Evolutionary conservation across 1,140 invertebrate species (phyloP), one percentile per base, ranked within the genome.

Genomic region (Coenobita brevimanus): DNA sequence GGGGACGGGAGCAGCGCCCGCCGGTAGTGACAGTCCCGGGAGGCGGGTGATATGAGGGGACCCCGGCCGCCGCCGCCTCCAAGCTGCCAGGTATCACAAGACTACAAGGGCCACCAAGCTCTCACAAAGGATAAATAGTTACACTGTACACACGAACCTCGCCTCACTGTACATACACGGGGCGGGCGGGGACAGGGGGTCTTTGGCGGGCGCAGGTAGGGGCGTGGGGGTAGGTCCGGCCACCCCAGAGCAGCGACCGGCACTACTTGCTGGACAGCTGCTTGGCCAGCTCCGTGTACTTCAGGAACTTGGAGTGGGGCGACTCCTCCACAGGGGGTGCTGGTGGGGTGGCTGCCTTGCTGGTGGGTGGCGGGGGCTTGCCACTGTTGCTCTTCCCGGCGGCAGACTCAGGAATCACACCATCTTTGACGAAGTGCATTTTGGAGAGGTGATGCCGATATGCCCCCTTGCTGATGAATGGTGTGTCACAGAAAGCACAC

Each of bases 351-450:
- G 92, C 15, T 91, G 92, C 10, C 92, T 92, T 64, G 91, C 92
- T 46, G 88, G 93, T 91, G 85, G 93, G 89, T 92, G 93, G 90
- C 92, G 94, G 92, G 92, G 94, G 91, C 90, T 93, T 91, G 92
- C 81, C 82, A 90, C 88, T 89, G 87, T 89, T 85, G 88, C 78
- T 89, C 92, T 93, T 90, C 91, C 91, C 43, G 91, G 91, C 41
- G 94, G 95, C 78, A 95, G 93, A 1, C 91, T 96, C 96, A 3
- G 95, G 96, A 89, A 96, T 95, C 27, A 96, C 95, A 15, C 96
- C 96, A 91, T 98, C 97, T 92, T 98, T 99, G 38, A 98, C 97
- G 91, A 99, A 97, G 93, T 99, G 98, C 95, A 98, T 98, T 92
- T 99, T 98, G 76, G 97, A 98, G 84, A 99, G 93, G 92, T 99